Base-by-base conservation (phyloP, 2,113 vertebrate genomes). In the Myotis brandtii region DNA sequence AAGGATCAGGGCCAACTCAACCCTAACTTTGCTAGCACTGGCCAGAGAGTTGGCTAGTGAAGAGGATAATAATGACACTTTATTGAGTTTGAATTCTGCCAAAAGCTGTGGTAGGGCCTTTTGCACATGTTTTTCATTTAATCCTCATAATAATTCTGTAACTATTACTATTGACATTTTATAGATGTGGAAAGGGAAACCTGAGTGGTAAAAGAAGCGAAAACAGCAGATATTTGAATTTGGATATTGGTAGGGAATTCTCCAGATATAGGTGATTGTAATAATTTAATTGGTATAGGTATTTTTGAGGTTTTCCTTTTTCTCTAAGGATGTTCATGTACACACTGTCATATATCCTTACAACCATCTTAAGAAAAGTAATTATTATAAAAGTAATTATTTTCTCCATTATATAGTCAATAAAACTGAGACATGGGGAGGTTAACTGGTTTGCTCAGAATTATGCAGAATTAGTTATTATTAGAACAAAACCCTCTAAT, bases 61-160 rank as follows among this genome's bases (percentile, higher is more conserved):
- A 52, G 4, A 59, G 14, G 77, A 48, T 67, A 66, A 75, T 70
- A 72, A 81, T 80, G 76, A 83, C 5, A 34, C 43, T 0, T 86
- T 46, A 50, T 10, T 23, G 34, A 95, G 40, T 87, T 0, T 85
- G 32, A 94, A 88, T 93, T 94, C 43, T 88, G 56, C 30, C 50
- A 56, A 81, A 81, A 90, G 48, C 27, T 46, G 34, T 27, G 3
- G 0, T 23, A 85, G 25, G 14, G 5, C 3, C 69, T 80, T 87
- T 72, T 90, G 34, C 21, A 37, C 59, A 84, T 52, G 0, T 34
- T 93, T 90, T 97, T 56, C 40, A 14, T 25, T 93, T 62, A 91
- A 81, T 56, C 11, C 14, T 93, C 20, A 75, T 85, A 80, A 73
- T 34, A 83, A n/a, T 9, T 83, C 0, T 79, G 0, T n/a, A 43